phyloP scores from a whole-genome alignment of 2,797 vertebrate species.

The Salarias fasciatus region DNA sequence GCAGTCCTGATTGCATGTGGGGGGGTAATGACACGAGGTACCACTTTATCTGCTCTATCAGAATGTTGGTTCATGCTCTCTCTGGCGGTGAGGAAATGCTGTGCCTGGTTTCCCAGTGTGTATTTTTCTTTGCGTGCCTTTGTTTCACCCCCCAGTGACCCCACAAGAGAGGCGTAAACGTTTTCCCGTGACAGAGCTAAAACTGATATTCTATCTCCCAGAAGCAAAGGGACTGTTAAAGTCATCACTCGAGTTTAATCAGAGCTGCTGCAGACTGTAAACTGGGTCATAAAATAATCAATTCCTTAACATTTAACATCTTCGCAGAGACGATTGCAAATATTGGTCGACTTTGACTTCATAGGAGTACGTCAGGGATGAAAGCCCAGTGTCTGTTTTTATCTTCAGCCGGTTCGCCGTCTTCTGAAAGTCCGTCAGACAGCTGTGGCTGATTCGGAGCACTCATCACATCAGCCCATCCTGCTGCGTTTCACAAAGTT shows the following conservation, averaged over 20 bases:
- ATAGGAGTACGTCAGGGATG: not conserved
- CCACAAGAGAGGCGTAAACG: too few species aligned
- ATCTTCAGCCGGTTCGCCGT: not conserved
- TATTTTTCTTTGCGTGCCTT: slow-evolving; percentile 31
- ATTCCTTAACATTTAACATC: not conserved
- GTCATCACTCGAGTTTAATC: too few species aligned
- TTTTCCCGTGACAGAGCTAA: too few species aligned
- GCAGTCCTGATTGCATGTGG: too few species aligned
- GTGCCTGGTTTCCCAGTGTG: slow-evolving; percentile 28
- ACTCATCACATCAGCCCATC: not conserved
- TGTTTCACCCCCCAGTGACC: too few species aligned
- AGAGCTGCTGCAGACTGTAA: not conserved
- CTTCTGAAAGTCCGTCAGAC: not conserved
- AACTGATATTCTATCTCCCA: too few species aligned
- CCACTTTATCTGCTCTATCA: too few species aligned
- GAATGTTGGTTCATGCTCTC: too few species aligned
- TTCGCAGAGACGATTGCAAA: too few species aligned
- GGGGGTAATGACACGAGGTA: too few species aligned
- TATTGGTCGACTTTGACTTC: not conserved
- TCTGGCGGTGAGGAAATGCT: too few species aligned
- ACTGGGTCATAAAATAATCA: not conserved
- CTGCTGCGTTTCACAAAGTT: not conserved
- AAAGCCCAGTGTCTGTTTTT: not conserved
- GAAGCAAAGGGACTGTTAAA: too few species aligned
- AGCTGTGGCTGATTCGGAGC: not conserved